Evolutionary conservation across 2,113 vertebrate species (phyloP).

Genomic region (Helogale parvula): DNA sequence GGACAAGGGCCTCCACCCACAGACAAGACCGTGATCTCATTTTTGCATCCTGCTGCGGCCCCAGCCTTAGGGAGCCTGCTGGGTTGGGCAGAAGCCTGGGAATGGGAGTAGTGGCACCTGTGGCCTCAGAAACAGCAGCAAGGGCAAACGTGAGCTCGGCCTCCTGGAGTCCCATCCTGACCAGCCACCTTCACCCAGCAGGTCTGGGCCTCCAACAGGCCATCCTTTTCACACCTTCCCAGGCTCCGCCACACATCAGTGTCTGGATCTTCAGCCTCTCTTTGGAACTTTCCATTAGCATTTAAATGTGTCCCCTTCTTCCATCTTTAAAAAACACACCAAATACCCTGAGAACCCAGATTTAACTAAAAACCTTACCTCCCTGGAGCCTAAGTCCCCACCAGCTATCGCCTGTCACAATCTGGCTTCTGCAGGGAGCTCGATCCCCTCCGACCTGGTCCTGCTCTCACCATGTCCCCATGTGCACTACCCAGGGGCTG

Average conservation of each 20-base stretch:
- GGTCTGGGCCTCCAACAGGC: too few relatives aligned
- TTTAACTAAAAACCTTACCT: neutral
- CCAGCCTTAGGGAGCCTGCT: conserved; percentile 73
- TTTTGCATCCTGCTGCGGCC: conserved; percentile 82
- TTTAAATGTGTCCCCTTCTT: neutral
- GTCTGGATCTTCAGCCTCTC: neutral
- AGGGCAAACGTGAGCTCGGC: conserved; percentile 79
- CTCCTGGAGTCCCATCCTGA: neutral
- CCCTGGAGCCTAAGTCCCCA: neutral
- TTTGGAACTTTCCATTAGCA: neutral
- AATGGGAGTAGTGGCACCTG: neutral
- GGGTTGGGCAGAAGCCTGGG: conserved; percentile 63
- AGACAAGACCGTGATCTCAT: conserved; percentile 89
- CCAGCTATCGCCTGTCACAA: neutral
- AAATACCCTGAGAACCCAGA: neutral
- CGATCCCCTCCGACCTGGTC: neutral
- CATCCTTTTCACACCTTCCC: neutral
- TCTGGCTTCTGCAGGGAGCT: neutral
- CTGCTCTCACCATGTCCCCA: neutral
- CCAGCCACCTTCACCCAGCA: neutral
- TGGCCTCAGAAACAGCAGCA: conserved; percentile 83
- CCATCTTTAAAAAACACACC: neutral
- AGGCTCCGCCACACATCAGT: neutral
- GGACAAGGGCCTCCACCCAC: neutral
- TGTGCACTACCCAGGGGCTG: neutral